Conservation (phyloP, 2,888 invertebrate species). For the Hypena proboscidalis region DNA sequence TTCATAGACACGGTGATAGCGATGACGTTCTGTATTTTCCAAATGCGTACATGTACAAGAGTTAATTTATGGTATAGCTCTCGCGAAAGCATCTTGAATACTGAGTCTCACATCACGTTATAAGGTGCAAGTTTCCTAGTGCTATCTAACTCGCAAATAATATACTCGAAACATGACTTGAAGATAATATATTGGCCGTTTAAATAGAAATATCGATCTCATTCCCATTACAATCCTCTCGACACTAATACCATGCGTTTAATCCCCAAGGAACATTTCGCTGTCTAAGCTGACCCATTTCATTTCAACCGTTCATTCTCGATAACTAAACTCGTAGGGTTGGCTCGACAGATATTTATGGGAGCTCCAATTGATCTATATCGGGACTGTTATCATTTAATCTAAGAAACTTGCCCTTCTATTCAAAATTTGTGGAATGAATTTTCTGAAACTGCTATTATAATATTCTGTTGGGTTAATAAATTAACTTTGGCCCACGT, state of each 20-base stretch:
- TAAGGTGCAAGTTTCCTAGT: no score
- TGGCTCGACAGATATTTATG: constrained; percentile 39
- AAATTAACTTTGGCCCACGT: constrained; percentile 2
- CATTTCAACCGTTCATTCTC: constrained; percentile 36
- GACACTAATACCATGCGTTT: constrained; percentile 18
- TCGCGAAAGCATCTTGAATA: no score
- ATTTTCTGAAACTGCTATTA: constrained; percentile 8
- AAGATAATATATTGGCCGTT: neutral
- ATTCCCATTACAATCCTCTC: neutral
- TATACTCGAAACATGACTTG: no score
- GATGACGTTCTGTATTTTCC: no score
- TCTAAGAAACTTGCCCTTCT: constrained; percentile 20
- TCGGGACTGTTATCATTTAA: constrained; percentile 32
- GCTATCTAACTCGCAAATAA: no score
- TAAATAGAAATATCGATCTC: constrained; percentile 1
- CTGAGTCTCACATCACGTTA: no score
- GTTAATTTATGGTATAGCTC: no score
- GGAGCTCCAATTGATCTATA: constrained; percentile 31
- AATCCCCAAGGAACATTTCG: constrained; percentile 24
- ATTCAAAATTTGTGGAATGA: constrained; percentile 6
- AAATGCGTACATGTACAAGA: no score
- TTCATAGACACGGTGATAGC: no score
- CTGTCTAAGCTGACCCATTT: constrained; percentile 37
- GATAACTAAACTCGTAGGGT: constrained; percentile 40
- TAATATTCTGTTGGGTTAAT: neutral